Base-by-base conservation (phyloP, 2,797 vertebrate genomes). In the Melanotaenia pygmaea region DNA sequence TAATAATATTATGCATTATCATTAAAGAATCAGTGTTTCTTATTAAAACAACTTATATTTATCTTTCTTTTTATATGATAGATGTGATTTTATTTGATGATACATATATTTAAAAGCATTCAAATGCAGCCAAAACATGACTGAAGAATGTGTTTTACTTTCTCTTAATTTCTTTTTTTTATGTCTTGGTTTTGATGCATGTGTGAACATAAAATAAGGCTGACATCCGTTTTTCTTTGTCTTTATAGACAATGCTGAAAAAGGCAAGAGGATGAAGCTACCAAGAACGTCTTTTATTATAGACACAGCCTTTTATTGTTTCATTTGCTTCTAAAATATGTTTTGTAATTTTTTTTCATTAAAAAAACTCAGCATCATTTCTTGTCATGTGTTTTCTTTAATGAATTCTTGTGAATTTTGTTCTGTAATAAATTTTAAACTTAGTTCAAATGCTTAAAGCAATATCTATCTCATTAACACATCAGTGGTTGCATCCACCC, bases 231-330 rank as follows among this genome's bases (percentile, higher is more conserved):
- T 8, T 14, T 2, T 60, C 14, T 0, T 37, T 62, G 35, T 78
- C 2, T 82, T 81, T 74, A 24, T 72, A 94, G 93, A 92, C 72
- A 78, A n/a, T 92, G 20, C 28, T 28, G 28, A 28, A 28, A 28
- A 28, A 28, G 74, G 71, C 91, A 6, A 85, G 89, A 76, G 93
- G 93, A 67, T 94, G 87, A 94, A 80, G 83, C 82, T 1, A 0
- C 35, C 5, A 11, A 63, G 13, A 12, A 66, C 0, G 3, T 59
- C 63, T 32, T 18, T 40, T 16, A 13, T 1, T 11, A 24, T 72
- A 11, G 28, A 14, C 16, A 3, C 7, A 57, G 11, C 4, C 40
- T 11, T 70, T 76, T 62, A 22, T 6, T 32, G 16, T 40, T 6
- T 13, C 58, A 26, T 14, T 47, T 51, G 38, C 1, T 22, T 70